Base-by-base conservation (phyloP, 2,888 invertebrate genomes). In the Archips crataeganus region DNA sequence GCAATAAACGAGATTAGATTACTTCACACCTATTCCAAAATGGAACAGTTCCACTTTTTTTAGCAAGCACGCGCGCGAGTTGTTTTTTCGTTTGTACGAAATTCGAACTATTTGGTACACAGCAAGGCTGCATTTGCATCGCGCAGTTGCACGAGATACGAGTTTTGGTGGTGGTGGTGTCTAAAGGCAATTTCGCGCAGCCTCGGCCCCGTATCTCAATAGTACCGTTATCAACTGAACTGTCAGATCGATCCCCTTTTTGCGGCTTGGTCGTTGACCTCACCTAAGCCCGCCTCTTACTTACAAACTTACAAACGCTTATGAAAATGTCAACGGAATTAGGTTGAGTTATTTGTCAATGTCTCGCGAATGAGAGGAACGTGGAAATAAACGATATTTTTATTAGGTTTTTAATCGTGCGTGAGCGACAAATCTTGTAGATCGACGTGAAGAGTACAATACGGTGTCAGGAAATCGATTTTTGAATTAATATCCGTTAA, bases 231-330 rank as follows among this genome's bases (percentile, higher is more conserved):
- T 70, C 75, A 81, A 81, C 79, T 79, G 80, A 80, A 80, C 79
- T 77, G 78, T 76, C 75, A 78, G 80, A 83, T 81, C 80, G 81
- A 81, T 81, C 82, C 77, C 81, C 79, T 87, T 87, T 88, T 88
- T 88, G 80, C 84, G 77, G 77, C 71, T 75, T 84, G 88, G 87
- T 86, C 88, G 80, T 83, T 84, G 89, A 87, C 85, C 87, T 77
- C 79, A 78, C 47, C 67, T 68, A 68, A 61, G 51, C 45, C n/a
- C 57, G 54, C 63, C n/a, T 62, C 63, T 39, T 63, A 47, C 36
- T 23, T 68, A 54, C 47, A 23, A 61, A 47, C 36, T 23, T 68
- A 54, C 47, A 23, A 61, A 45, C 32, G 45, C 60, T 62, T 61
- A 68, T 63, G 63, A 49, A 68, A 68, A 63, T 59, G 59, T 68